Conservation (phyloP, 2,888 invertebrate genomes). For the Drosophila birchii region DNA sequence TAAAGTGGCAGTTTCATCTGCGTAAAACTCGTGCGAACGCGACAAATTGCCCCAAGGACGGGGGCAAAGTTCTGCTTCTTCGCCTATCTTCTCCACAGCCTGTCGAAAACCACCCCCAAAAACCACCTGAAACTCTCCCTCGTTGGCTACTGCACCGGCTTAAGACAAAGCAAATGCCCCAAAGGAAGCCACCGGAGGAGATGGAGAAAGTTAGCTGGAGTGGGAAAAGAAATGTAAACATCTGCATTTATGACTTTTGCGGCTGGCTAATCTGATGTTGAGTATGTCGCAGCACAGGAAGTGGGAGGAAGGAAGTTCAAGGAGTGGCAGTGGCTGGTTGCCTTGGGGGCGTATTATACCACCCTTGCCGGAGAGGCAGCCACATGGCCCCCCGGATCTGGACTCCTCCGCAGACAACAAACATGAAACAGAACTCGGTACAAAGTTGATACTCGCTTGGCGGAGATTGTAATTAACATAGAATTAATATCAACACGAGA, state of each 20-base stretch:
- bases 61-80: constrained; percentile 4
- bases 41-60: constrained; percentile 70
- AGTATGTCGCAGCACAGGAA: constrained; percentile 58
- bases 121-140: constrained; percentile 3
- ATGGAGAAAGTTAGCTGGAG: neutral
- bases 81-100: constrained; percentile 7
- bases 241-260: constrained; percentile 80
- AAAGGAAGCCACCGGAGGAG: constrained; percentile 38
- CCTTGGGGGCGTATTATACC: constrained; percentile 25
- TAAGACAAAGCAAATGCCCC: constrained; percentile 71
- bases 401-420: constrained; percentile 16
- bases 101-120: constrained; percentile 2
- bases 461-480: constrained; percentile 77
- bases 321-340: constrained; percentile 17
- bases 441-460: constrained; percentile 30
- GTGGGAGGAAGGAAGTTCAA: constrained; percentile 33
- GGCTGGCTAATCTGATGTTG: constrained; percentile 77
- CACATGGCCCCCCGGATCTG: constrained; percentile 21
- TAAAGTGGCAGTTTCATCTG: constrained; percentile 76
- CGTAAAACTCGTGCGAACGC: constrained; percentile 74
- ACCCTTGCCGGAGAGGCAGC: constrained; percentile 15
- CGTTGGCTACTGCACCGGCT: constrained; percentile 27
- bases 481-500: constrained; percentile 74
- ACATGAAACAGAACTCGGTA: constrained; percentile 28
- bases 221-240: constrained; percentile 71